Percentiles rank a stretch among this genome's conserved stretches.
phyloP scores from a whole-genome alignment of 2,113 vertebrate species.

The Sceloporus undulatus region DNA sequence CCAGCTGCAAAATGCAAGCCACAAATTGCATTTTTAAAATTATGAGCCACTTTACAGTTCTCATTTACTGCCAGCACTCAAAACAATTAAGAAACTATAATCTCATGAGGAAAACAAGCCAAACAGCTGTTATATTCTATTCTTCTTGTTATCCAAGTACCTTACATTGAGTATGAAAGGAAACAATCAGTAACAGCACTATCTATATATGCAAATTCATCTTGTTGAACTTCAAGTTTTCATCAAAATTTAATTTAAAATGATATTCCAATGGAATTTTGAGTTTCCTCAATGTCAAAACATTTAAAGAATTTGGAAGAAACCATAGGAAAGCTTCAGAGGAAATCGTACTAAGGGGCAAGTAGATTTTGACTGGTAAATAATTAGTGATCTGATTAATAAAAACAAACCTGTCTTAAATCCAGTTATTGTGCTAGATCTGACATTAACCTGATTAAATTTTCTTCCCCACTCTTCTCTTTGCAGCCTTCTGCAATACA shows the following conservation, averaged over 20 bases:
- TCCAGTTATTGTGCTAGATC: too few relatives aligned
- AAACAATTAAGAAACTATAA: slow-evolving; percentile 15
- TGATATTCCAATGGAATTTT: background rate
- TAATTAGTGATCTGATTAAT: background rate
- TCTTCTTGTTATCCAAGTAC: background rate
- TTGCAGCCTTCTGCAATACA: too few relatives aligned
- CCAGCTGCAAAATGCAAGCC: slow-evolving; percentile 62
- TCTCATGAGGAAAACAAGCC: background rate
- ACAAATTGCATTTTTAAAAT: slow-evolving; percentile 55
- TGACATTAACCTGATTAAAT: too few relatives aligned
- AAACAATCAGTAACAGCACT: background rate
- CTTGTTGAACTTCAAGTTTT: background rate
- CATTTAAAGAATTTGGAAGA: too few relatives aligned
- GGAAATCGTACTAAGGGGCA: background rate
- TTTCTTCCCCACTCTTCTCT: too few relatives aligned
- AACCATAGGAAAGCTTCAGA: background rate
- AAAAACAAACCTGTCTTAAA: too few relatives aligned
- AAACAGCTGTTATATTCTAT: background rate
- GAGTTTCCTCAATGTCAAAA: background rate
- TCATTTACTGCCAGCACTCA: slow-evolving; percentile 53
- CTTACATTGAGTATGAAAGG: background rate
- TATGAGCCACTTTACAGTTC: slow-evolving; percentile 60
- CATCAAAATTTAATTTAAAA: background rate
- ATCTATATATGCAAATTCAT: background rate
- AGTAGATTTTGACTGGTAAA: background rate